phyloP scores from a whole-genome alignment of 23 tunicate species.

The Diplosoma virens region DNA sequence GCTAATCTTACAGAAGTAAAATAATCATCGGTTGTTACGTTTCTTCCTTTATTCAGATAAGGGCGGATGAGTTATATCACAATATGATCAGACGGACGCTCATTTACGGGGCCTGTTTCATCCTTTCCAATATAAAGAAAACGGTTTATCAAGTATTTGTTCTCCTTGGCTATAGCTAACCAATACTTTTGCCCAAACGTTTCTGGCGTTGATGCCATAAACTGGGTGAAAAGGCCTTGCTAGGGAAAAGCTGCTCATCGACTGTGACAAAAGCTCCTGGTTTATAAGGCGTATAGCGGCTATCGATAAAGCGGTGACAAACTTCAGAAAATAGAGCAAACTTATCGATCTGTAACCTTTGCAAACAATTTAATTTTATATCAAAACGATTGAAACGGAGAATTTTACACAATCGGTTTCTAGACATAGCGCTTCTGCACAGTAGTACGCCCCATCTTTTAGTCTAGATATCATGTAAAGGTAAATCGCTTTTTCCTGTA shows the following conservation, averaged over 20 bases:
- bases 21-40: conserved; percentile 21
- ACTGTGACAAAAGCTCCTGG: conserved; percentile 37
- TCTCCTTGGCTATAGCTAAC: conserved; percentile 31
- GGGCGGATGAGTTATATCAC: conserved; percentile 1
- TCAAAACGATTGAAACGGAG: conserved; percentile 37
- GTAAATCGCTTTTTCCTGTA: conserved; percentile 23
- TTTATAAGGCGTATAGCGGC: conserved; percentile 26
- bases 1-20: conserved; percentile 13
- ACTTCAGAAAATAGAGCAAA: conserved; percentile 20
- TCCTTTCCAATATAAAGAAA: conserved; percentile 31
- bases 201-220: conserved; percentile 37
- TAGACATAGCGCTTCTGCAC: conserved; percentile 38
- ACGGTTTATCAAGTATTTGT: conserved; percentile 29
- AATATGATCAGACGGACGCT: not conserved
- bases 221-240: conserved; percentile 29
- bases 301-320: conserved; percentile 15
- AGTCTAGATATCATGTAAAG: conserved; percentile 34
- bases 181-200: conserved; percentile 29
- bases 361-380: conserved; percentile 28
- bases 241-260: conserved; percentile 35
- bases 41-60: conserved; percentile 24
- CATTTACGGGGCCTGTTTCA: conserved; percentile 25
- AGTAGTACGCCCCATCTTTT: conserved; percentile 22
- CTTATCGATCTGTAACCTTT: conserved; percentile 30
- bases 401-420: conserved; percentile 37